Evolutionary conservation across 2,888 invertebrate genomes (phyloP), one percentile per base, ranked within the genome.

Genomic region (Lasius platythorax): DNA sequence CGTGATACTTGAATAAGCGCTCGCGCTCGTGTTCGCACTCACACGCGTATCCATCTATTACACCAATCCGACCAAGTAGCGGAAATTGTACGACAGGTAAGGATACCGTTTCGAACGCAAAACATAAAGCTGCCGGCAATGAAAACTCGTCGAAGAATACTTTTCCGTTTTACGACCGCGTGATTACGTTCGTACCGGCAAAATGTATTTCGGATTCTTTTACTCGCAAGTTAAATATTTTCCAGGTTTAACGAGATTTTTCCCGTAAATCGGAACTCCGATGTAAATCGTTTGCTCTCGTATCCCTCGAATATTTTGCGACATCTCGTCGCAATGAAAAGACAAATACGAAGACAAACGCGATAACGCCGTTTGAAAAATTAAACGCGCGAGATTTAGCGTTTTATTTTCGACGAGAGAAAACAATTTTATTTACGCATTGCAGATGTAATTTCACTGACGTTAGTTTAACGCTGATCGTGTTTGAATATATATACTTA

Each of bases 21-120:
- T 53, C 37, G 18, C 37, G n/a, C n/a, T n/a, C n/a, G n/a, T n/a
- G 37, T 37, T 53, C 28, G 8, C 56, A 40, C 67, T 53, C 40
- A 15, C 56, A 68, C 30, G 40, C 33, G 18, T 4, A 46, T 33
- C 9, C n/a, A 12, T 37, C 43, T 11, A 33, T 15, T 37, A 67
- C 28, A n/a, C n/a, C n/a, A n/a, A n/a, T n/a, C n/a, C n/a, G n/a
- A 78, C 53, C 6, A 50, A 37, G 28, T 66, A 53, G 37, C 37
- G n/a, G 68, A 68, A 56, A 78, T 78, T 68, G 68, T 30, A n/a
- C 67, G 76, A 66, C 66, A 78, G 11, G 67, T 28, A 40, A 53
- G 56, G 56, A 78, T 56, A 67, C 40, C 9, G 30, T 56, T 30
- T 9, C 40, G 78, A 43, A 30, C 15, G 67, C 67, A 78, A 78